Percentiles rank a stretch among this genome's conserved stretches.
These are phyloP conservation scores for Acronicta aceris DNA, from an alignment of 2,888 invertebrate species.

Conservation along the genomic window DNA sequence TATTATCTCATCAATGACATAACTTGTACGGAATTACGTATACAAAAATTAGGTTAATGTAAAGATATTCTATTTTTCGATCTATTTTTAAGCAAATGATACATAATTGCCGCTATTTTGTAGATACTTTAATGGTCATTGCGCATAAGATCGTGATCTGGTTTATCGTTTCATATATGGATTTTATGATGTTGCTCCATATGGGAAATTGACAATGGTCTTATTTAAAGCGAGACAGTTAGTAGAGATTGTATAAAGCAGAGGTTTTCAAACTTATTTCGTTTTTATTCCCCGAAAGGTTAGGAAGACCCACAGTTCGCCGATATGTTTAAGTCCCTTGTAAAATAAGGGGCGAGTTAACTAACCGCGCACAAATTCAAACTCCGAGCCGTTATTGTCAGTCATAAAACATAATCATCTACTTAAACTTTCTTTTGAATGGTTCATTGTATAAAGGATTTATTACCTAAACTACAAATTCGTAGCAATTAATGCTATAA, in stretches of 20 bases:
- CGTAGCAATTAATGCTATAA: not conserved
- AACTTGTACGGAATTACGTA: slow-evolving; percentile 32
- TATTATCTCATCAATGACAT: slow-evolving; percentile 22
- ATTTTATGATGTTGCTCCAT: slow-evolving; percentile 35
- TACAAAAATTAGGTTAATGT: slow-evolving; percentile 47
- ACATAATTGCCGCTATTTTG: slow-evolving; percentile 43
- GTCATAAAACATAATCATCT: too few relatives aligned
- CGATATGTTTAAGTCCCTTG: too few relatives aligned
- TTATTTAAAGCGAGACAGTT: slow-evolving; percentile 12
- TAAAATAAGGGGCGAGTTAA: too few relatives aligned
- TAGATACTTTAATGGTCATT: slow-evolving; percentile 39
- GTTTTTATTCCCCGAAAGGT: too few relatives aligned
- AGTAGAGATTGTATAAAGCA: not conserved
- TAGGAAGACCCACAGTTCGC: too few relatives aligned
- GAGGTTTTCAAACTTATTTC: too few relatives aligned
- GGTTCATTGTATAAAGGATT: not conserved
- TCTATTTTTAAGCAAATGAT: slow-evolving; percentile 43
- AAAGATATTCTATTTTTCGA: slow-evolving; percentile 37
- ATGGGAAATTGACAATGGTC: slow-evolving; percentile 34
- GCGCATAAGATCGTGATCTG: slow-evolving; percentile 48
- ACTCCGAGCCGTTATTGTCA: too few relatives aligned
- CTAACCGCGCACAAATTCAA: too few relatives aligned
- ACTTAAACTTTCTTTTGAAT: not conserved
- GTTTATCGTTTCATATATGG: slow-evolving; percentile 31
- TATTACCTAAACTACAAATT: not conserved